phyloP scores from a whole-genome alignment of 53 echinoderm and acorn worm genomes.

The Echinometra lucunter region DNA sequence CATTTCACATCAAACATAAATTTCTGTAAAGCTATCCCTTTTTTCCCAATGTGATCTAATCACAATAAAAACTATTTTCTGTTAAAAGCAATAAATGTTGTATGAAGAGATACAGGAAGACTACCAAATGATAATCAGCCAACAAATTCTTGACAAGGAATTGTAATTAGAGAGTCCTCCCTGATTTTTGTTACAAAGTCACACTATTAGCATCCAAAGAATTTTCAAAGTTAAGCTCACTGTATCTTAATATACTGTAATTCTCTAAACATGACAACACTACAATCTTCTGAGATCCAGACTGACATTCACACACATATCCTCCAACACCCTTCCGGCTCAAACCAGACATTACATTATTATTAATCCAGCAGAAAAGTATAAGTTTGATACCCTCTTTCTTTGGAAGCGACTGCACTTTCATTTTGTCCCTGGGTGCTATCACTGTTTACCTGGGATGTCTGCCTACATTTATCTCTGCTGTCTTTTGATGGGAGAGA shows the following conservation, averaged over 20 bases:
- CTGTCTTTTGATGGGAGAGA: not conserved
- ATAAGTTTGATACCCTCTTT: not conserved
- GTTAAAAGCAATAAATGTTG: not conserved
- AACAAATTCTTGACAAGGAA: not conserved
- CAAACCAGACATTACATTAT: no score
- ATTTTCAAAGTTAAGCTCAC: no score
- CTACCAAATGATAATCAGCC: not conserved
- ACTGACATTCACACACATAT: no score
- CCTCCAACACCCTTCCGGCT: no score
- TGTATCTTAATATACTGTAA: not conserved
- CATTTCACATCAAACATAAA: no score
- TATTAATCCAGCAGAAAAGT: not conserved
- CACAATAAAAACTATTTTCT: not conserved
- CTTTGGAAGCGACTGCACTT: constrained; percentile 10
- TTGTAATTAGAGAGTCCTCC: not conserved
- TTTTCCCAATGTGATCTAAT: not conserved
- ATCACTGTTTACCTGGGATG: not conserved
- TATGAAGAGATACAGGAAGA: not conserved
- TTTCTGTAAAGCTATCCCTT: no score
- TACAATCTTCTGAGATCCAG: no score
- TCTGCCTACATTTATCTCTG: not conserved
- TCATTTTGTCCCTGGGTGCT: not conserved
- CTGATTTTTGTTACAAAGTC: no score
- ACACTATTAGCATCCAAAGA: no score
- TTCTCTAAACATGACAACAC: not conserved